Base-by-base conservation (phyloP, 2,888 invertebrate genomes). In the Phymatocera aterrima region DNA sequence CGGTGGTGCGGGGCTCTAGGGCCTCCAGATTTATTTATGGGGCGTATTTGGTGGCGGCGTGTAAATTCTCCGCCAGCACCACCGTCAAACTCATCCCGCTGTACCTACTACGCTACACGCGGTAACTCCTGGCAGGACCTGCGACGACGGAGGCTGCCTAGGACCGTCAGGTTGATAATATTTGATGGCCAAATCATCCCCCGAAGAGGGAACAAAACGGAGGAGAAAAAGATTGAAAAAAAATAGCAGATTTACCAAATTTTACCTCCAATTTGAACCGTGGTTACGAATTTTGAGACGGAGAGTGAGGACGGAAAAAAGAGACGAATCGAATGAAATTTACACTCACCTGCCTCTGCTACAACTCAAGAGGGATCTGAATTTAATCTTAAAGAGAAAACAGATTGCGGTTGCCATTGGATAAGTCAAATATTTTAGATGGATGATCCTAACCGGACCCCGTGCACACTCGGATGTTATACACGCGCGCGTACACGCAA, bases 11-110 rank as follows among this genome's bases (percentile, higher is more conserved):
- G 83, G 61, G 43, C 78, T 81, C 79, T 83, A 81, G 79, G 80
- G 48, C 72, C n/a, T 21, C 78, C 78, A 84, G 83, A 88, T 88
- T 87, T 87, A 87, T 87, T 87, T 87, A 87, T 86, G 85, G 84
- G 83, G 78, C 83, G 82, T 87, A 87, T 87, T 87, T 85, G 85
- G 85, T 86, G 85, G 79, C 85, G 82, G 84, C 85, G 83, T 85
- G 85, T 86, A 86, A 87, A 86, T 86, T 85, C 84, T 83, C 80
- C 79, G 82, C 80, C 82, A 83, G 80, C 77, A 48, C 34, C 72
- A 48, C 34, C 72, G 15, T 8, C 54, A 54, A 46, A 46, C 43
- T 46, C 34, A n/a, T n/a, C n/a, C n/a, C n/a, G n/a, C n/a, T 34
- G 68, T 46, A 8, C 51, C 31, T 31, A 72, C 72, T 72, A 10